Conservation (phyloP, 1,140 invertebrate genomes). For the Neodiprion pinetum region DNA sequence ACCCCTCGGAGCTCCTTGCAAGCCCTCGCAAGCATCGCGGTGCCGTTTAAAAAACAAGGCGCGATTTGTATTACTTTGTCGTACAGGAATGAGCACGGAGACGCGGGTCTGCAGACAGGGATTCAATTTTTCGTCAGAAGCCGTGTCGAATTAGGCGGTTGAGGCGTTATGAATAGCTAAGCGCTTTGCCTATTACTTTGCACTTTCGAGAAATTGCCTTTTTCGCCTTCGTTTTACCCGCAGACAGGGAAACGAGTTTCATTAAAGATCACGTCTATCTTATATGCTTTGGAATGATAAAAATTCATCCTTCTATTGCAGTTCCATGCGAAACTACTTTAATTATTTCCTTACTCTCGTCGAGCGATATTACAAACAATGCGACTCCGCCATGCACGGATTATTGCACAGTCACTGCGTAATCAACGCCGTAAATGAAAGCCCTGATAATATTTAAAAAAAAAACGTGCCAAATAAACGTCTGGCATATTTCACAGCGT, state of each 20-base stretch:
- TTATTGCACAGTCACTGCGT: no score
- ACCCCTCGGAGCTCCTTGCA: neutral
- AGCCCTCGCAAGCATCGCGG: constrained; percentile 17
- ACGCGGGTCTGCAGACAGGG: neutral
- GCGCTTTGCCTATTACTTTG: constrained; percentile 3
- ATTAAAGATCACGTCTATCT: neutral
- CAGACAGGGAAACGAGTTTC: constrained; percentile 4
- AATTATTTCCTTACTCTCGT: no score
- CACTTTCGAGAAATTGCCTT: neutral
- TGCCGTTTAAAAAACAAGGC: constrained; percentile 18
- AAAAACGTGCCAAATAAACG: no score
- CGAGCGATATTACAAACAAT: no score
- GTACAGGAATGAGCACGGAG: neutral
- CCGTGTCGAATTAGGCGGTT: neutral
- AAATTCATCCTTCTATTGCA: neutral
- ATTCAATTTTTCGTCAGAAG: constrained; percentile 7
- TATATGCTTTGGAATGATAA: neutral
- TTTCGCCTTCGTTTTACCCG: neutral
- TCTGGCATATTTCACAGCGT: no score
- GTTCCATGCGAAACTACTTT: neutral
- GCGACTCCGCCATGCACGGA: no score
- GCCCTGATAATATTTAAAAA: no score
- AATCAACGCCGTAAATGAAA: no score
- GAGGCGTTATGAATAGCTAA: constrained; percentile 4
- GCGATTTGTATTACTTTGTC: constrained; percentile 21